phyloP scores from a whole-genome alignment of 2,888 invertebrate species.

The Maniola hyperantus region DNA sequence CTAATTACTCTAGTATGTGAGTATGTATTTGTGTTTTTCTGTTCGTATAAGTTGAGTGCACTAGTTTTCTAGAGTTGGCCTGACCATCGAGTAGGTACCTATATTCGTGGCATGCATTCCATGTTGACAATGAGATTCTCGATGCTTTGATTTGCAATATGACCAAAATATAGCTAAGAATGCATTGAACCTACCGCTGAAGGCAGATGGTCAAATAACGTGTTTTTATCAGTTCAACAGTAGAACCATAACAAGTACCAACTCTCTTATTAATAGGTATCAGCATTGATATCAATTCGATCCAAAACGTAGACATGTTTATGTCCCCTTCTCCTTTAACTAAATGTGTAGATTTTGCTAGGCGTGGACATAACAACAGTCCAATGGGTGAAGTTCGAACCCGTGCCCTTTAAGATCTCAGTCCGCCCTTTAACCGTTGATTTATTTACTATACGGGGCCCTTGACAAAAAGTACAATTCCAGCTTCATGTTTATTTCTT shows the following conservation, averaged over 20 bases:
- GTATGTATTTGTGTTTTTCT: not conserved
- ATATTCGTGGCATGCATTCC: too few relatives aligned
- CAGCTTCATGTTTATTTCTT: not conserved
- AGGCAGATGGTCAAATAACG: too few relatives aligned
- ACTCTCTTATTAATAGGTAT: too few relatives aligned
- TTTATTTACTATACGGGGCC: slow-evolving; percentile 8
- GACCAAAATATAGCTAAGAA: too few relatives aligned
- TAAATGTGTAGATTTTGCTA: not conserved
- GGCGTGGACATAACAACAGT: slow-evolving; percentile 16
- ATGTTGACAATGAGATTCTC: too few relatives aligned
- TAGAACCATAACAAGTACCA: too few relatives aligned
- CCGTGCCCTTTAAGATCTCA: slow-evolving; percentile 8
- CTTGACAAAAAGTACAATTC: not conserved
- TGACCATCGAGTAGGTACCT: too few relatives aligned
- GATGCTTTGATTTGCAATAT: too few relatives aligned
- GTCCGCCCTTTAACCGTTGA: slow-evolving; percentile 5
- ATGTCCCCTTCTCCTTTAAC: slow-evolving; percentile 1
- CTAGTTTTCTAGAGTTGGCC: too few relatives aligned
- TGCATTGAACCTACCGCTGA: too few relatives aligned
- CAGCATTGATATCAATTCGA: not conserved
- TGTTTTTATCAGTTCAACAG: too few relatives aligned
- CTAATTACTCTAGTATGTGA: too few relatives aligned
- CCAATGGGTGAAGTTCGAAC: slow-evolving; percentile 9
- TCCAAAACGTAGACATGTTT: not conserved
- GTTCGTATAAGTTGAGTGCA: not conserved